Conservation (phyloP, 2,113 vertebrate species). For the Laterallus jamaicensis region DNA sequence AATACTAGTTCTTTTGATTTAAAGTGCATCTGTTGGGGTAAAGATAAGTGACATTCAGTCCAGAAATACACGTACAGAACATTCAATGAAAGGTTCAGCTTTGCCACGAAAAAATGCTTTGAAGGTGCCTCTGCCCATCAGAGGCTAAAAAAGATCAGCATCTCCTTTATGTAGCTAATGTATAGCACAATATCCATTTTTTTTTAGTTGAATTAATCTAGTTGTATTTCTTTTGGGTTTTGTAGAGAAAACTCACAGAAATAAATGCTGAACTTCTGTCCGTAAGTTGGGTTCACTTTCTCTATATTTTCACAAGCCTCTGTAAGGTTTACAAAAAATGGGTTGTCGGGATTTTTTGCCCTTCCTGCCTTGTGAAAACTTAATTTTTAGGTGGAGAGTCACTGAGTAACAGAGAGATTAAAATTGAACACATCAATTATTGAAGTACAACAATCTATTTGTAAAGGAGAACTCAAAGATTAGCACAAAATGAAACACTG, state of each 20-base stretch:
- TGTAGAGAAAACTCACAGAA: background rate
- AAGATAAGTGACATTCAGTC: background rate
- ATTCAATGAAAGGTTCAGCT: background rate
- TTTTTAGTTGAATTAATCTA: background rate
- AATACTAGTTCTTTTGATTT: background rate
- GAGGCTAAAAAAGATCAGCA: background rate
- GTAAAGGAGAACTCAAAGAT: background rate
- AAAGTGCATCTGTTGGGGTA: background rate
- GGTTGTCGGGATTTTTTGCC: background rate
- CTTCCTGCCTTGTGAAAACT: background rate
- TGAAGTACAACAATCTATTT: background rate
- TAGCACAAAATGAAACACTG: background rate
- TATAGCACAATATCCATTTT: background rate
- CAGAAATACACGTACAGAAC: background rate
- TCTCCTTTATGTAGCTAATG: background rate
- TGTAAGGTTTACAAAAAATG: background rate
- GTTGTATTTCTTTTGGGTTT: background rate
- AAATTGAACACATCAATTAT: background rate
- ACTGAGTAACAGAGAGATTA: background rate
- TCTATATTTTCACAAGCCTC: background rate
- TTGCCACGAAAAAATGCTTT: background rate
- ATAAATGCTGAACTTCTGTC: background rate
- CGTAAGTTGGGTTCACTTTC: background rate
- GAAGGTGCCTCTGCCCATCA: background rate
- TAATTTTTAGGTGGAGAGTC: background rate